phyloP scores from a whole-genome alignment of 2,797 vertebrate genomes.

The Gymnothorax reevesii region DNA sequence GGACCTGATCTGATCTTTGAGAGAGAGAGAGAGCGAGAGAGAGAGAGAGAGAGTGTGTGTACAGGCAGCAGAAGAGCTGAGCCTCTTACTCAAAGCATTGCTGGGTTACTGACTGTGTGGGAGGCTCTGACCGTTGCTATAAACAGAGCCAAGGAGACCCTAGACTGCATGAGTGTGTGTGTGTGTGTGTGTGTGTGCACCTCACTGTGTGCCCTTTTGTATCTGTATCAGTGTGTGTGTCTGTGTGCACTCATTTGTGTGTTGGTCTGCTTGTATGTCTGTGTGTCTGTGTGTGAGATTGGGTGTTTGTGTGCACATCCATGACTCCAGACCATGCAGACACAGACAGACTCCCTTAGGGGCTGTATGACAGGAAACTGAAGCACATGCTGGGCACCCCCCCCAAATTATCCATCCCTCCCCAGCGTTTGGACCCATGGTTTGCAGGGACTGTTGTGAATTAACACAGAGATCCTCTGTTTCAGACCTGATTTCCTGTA shows the following conservation, averaged over 20 bases:
- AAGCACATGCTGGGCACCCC: neutral
- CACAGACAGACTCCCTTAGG: neutral
- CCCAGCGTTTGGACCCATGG: too few relatives aligned
- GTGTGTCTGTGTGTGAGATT: conserved; percentile 2
- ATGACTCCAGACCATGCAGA: neutral
- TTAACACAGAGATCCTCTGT: neutral
- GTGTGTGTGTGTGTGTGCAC: conserved; percentile 29
- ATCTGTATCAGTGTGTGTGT: too few relatives aligned
- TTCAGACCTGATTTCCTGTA: conserved; percentile 83
- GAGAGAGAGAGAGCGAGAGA: too few relatives aligned
- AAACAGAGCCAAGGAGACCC: too few relatives aligned
- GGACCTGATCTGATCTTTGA: too few relatives aligned
- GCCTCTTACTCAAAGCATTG: too few relatives aligned
- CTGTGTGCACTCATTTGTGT: conserved; percentile 3
- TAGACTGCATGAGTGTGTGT: conserved; percentile 7
- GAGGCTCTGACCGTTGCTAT: too few relatives aligned
- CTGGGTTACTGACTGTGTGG: too few relatives aligned
- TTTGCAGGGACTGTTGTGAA: neutral
- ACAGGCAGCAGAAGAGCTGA: too few relatives aligned
- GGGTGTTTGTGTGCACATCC: neutral
- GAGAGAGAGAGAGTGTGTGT: too few relatives aligned
- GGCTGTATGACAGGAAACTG: neutral
- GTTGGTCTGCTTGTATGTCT: conserved; percentile 5
- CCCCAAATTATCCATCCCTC: neutral
- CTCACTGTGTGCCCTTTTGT: neutral